Evolutionary conservation across 1,140 invertebrate species (phyloP).

Genomic region (Sitophilus oryzae): DNA sequence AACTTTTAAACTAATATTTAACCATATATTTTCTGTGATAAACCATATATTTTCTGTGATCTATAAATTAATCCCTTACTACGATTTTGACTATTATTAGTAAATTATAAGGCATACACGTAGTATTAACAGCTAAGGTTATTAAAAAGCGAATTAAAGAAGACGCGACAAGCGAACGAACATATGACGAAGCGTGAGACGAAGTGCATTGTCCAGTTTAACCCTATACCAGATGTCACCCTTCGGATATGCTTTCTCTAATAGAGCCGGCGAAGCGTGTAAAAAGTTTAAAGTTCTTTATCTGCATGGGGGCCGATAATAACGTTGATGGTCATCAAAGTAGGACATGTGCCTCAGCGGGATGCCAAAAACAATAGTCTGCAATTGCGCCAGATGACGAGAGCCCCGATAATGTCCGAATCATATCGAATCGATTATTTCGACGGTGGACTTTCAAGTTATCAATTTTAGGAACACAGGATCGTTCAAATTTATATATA

Average conservation of each 20-base stretch:
- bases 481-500: no score
- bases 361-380: slow-evolving; percentile 22
- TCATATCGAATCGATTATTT: slow-evolving; percentile 17
- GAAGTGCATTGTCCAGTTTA: slow-evolving; percentile 20
- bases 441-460: no score
- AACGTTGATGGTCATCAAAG: slow-evolving; percentile 24
- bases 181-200: slow-evolving; percentile 4
- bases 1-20: no score
- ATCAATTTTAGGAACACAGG: no score
- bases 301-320: slow-evolving; percentile 23
- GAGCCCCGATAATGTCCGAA: slow-evolving; percentile 13
- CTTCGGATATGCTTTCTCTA: slow-evolving; percentile 15
- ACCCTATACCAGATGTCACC: slow-evolving; percentile 25
- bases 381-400: slow-evolving; percentile 24
- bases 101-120: no score
- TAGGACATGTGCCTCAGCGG: slow-evolving; percentile 23
- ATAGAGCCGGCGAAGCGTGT: slow-evolving; percentile 18
- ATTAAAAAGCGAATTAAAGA: no score
- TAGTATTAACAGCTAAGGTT: no score
- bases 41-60: no score
- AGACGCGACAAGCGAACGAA: no score
- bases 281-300: slow-evolving; percentile 27
- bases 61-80: no score
- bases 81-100: no score
- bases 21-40: no score